phyloP scores from a whole-genome alignment of 2,113 vertebrate genomes.

The Tylochromis polylepis region DNA sequence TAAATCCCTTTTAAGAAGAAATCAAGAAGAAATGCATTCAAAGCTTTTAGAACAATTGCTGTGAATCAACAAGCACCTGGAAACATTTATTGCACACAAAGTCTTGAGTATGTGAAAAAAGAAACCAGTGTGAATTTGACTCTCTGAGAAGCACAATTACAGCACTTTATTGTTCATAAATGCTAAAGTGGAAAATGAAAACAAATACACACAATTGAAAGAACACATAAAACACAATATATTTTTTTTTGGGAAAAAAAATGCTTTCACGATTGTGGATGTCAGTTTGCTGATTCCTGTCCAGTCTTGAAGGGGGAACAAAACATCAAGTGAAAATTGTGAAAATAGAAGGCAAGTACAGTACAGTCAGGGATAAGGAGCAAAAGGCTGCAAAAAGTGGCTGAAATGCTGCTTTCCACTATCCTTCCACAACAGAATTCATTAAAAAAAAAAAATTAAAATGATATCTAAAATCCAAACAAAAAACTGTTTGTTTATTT shows the following conservation, averaged over 20 bases:
- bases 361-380: slow-evolving; percentile 79
- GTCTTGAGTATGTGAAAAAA: not conserved
- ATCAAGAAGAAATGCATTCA: not conserved
- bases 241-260: slow-evolving; percentile 15
- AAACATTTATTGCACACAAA: not conserved
- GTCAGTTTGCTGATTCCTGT: slow-evolving; percentile 62
- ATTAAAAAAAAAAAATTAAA: slow-evolving; percentile 43
- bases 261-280: slow-evolving; percentile 73
- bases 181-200: slow-evolving; percentile 89
- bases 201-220: slow-evolving; percentile 80
- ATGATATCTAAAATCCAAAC: slow-evolving; percentile 28
- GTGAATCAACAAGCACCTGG: not conserved
- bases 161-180: slow-evolving; percentile 98
- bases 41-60: not conserved
- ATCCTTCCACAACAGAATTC: slow-evolving; percentile 21
- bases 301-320: slow-evolving; percentile 68
- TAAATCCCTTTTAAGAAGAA: not conserved
- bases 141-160: slow-evolving; percentile 93
- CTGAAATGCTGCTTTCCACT: slow-evolving; percentile 79
- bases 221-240: slow-evolving; percentile 87
- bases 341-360: slow-evolving; percentile 49
- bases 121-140: not conserved
- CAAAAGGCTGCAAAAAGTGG: slow-evolving; percentile 82
- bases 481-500: slow-evolving; percentile 58
- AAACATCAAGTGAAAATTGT: slow-evolving; percentile 65